Evolutionary conservation across 2,797 vertebrate species (phyloP).

Genomic region (Dicrostonyx torquatus): DNA sequence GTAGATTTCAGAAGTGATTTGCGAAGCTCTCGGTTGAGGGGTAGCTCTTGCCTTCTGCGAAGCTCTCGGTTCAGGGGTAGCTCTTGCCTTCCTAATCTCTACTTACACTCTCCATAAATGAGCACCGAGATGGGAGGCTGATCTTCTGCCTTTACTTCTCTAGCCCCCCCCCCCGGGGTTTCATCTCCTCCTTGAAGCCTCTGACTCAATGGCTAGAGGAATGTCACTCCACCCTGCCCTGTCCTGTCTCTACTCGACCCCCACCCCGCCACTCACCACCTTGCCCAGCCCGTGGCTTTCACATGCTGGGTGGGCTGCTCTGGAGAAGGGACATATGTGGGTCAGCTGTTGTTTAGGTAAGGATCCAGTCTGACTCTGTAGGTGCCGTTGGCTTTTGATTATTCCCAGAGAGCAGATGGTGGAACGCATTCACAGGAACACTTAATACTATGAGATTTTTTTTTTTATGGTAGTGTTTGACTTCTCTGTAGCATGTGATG

Average conservation of each 20-base stretch:
- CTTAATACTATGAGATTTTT: not conserved
- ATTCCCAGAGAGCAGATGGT: not conserved
- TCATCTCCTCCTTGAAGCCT: constrained; percentile 76
- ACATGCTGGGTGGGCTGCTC: not conserved
- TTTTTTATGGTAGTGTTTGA: not conserved
- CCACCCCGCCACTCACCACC: not conserved
- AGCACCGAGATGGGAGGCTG: constrained; percentile 40
- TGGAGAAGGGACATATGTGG: not conserved
- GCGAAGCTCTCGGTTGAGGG: not conserved
- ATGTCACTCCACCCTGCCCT: not conserved
- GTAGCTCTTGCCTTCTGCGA: not conserved
- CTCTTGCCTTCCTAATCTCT: constrained; percentile 21
- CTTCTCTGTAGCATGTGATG: not conserved
- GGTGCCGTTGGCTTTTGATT: not conserved
- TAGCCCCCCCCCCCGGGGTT: constrained; percentile 45
- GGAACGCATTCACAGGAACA: not conserved
- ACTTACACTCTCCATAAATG: not conserved
- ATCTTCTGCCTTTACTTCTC: constrained; percentile 74
- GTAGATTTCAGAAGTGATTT: not conserved
- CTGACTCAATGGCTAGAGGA: constrained; percentile 70
- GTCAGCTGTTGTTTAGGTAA: constrained; percentile 9
- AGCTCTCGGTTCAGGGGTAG: not conserved
- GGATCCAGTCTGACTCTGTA: not conserved
- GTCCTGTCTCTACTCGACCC: constrained; percentile 8
- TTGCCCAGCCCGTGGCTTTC: not conserved